Evolutionary conservation across 2,888 invertebrate genomes (phyloP), one percentile per base, ranked within the genome.

Genomic region (Subacronicta megacephala): DNA sequence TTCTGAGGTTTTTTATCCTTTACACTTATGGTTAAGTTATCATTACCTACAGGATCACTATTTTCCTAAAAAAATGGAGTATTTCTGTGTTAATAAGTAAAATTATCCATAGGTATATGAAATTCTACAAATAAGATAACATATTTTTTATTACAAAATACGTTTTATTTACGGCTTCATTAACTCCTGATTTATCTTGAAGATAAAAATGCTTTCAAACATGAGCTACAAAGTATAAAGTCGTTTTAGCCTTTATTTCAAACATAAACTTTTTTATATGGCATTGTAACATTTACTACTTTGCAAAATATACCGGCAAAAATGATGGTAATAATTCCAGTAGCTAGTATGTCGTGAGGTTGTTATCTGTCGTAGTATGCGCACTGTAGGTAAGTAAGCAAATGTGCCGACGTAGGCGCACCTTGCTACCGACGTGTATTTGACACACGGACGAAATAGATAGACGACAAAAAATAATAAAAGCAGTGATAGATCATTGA

Each of bases 301-400:
- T 29, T 12, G 9, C 17, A 43, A 18, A 1, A 45, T n/a, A 12
- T 10, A 23, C 43, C 46, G 51, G 12, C 42, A 51, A 29, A 62
- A 52, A 58, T 1, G 5, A 12, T 7, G 31, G 53, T 37, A 40
- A 58, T 51, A 51, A 68, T 53, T 58, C 64, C 70, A 63, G 67
- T 54, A 67, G 67, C 67, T 10, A 37, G 46, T 54, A 59, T 47
- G 44, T 54, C 46, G 29, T 36, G 46, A 16, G 36, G 53, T 51
- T 50, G 47, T 72, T 63, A 71, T 63, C 63, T 63, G 54, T 69
- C 37, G 29, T 37, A 23, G 35, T 47, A 38, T 47, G 62, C 54
- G 51, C 49, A 29, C 35, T 13, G 63, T 67, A 67, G 61, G 68
- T 72, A 67, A 67, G 72, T 72, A 71, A 64, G 72, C 72, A 72